Percentiles rank a stretch among this genome's conserved stretches.
Conservation (phyloP, 2,888 invertebrate species). For the Chalcis sispes region DNA sequence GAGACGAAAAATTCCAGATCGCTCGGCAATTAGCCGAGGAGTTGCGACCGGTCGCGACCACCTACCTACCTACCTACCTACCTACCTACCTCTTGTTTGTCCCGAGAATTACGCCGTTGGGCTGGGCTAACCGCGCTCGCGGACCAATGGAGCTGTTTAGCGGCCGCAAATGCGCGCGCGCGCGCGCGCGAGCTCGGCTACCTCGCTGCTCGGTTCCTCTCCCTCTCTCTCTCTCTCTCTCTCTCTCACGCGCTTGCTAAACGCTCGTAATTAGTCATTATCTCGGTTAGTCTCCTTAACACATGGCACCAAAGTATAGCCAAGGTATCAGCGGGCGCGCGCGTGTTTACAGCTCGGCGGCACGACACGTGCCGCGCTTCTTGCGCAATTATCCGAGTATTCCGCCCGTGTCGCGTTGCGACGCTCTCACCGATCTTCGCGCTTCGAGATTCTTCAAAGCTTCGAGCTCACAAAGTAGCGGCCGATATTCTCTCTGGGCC, state of each 20-base stretch:
- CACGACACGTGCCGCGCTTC: slow-evolving; percentile 65
- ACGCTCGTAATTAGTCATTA: slow-evolving; percentile 74
- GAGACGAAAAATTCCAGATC: slow-evolving; percentile 42
- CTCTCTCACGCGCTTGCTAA: slow-evolving; percentile 70
- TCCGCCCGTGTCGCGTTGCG: neutral
- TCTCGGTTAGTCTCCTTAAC: slow-evolving; percentile 75
- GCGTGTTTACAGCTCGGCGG: slow-evolving; percentile 55
- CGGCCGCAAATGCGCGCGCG: too few relatives aligned
- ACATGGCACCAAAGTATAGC: slow-evolving; percentile 68
- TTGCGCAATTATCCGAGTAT: slow-evolving; percentile 32
- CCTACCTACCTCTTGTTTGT: slow-evolving; percentile 18
- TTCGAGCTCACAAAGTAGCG: too few relatives aligned
- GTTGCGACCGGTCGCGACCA: neutral
- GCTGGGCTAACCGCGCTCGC: neutral
- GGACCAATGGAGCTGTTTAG: too few relatives aligned
- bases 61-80: neutral
- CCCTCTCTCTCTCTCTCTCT: too few relatives aligned
- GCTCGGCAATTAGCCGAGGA: slow-evolving; percentile 15
- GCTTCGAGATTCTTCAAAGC: too few relatives aligned
- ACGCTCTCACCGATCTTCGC: too few relatives aligned
- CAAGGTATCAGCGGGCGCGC: slow-evolving; percentile 59
- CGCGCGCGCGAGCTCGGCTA: neutral
- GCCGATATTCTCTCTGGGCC: too few relatives aligned
- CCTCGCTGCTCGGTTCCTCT: too few relatives aligned
- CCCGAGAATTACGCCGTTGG: slow-evolving; percentile 13